A percentile compares a stretch with the other conserved stretches of the same genome.
Conservation (phyloP, 2,888 invertebrate genomes). For the Camponotus fellah region DNA sequence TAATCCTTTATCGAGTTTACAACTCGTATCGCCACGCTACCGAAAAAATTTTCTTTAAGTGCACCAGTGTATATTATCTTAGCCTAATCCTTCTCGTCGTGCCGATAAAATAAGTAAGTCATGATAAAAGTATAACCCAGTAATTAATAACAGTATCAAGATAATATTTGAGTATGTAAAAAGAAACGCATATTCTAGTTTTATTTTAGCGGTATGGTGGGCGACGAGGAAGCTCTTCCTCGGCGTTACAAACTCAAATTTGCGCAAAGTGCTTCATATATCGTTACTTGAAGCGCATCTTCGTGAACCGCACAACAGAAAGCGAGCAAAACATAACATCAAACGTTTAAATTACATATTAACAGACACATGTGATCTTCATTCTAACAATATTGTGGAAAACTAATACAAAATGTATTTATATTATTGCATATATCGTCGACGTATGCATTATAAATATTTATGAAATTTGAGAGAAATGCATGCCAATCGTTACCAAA, state of each 20-base stretch:
- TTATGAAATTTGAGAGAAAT: constrained; percentile 62
- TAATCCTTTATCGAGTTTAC: background rate
- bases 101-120: constrained; percentile 12
- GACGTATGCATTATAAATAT: constrained; percentile 44
- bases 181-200: background rate
- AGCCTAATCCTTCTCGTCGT: constrained; percentile 49
- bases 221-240: no score
- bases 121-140: background rate
- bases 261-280: background rate
- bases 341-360: constrained; percentile 26
- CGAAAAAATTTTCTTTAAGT: constrained; percentile 56
- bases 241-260: constrained; percentile 12
- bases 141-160: constrained; percentile 17
- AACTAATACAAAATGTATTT: constrained; percentile 57
- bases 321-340: constrained; percentile 20
- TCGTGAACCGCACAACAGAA: background rate
- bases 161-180: constrained; percentile 6
- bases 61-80: constrained; percentile 56
- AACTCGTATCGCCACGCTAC: constrained; percentile 37
- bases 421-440: constrained; percentile 40
- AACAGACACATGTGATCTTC: constrained; percentile 10
- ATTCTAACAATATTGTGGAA: constrained; percentile 13
- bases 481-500: constrained; percentile 30
- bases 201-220: no score
- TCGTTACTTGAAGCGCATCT: constrained; percentile 16